Evolutionary conservation across 1,140 invertebrate genomes (phyloP).

Genomic region (Papilio polytes): DNA sequence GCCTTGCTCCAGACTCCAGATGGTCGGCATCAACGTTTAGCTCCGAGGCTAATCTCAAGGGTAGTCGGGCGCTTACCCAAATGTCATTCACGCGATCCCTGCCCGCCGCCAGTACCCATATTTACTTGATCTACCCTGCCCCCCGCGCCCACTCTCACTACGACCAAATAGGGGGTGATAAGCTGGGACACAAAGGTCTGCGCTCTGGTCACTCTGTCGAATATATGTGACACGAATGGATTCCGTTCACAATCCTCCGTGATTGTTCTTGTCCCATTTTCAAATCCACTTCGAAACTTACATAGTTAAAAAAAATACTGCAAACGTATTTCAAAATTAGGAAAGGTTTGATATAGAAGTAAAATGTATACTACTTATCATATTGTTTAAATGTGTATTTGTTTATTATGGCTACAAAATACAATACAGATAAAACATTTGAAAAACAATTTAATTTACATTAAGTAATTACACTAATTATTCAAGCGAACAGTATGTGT

Average conservation of each 20-base stretch:
- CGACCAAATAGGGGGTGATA: conserved; percentile 38
- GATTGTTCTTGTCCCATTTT: conserved; percentile 63
- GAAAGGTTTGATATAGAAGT: background rate
- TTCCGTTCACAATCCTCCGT: conserved; percentile 58
- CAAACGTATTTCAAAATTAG: background rate
- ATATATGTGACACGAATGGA: conserved; percentile 60
- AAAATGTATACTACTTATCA: no score
- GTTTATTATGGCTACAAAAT: background rate
- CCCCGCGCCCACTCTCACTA: conserved; percentile 20
- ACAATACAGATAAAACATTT: background rate
- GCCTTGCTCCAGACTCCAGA: conserved; percentile 47
- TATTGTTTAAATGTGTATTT: no score
- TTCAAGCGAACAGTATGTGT: background rate
- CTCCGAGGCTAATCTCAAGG: conserved; percentile 62
- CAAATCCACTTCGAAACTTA: conserved; percentile 53
- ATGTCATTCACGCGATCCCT: conserved; percentile 68
- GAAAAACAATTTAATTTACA: background rate
- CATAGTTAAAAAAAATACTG: conserved; percentile 43
- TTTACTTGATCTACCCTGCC: conserved; percentile 46
- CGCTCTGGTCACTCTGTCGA: conserved; percentile 42
- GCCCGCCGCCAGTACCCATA: conserved; percentile 50
- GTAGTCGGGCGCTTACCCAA: conserved; percentile 64
- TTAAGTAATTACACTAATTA: background rate
- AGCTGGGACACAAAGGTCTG: conserved; percentile 41
- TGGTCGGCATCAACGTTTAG: conserved; percentile 53